Base-by-base conservation (phyloP, 2,888 invertebrate species). In the Synergus gifuensis region DNA sequence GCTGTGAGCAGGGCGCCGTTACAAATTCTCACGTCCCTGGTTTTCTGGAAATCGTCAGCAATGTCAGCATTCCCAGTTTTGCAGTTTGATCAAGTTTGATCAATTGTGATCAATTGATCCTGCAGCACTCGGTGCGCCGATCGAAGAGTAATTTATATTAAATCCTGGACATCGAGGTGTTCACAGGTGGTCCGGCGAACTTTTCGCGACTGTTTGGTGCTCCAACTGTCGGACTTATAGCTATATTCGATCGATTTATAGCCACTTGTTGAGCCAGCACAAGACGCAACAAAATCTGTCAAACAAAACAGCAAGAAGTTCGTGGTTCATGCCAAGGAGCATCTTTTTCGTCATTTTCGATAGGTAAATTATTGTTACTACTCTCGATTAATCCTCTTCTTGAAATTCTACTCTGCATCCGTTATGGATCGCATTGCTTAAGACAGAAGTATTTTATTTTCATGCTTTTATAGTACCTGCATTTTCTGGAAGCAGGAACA, bases 1-100 rank as follows among this genome's bases (percentile, higher is more conserved):
- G 28, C 0, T 18, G 16, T 18, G 62, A 69, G 18, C 22, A 44
- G 76, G 77, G 60, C 46, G 76, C 66, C 82, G 18, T 36, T 64
- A 66, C 14, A 16, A 42, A 69, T 36, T 22, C 14, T 58, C 80
- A 83, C 90, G 88, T 85, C 85, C 88, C 90, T 91, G 90, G 88
- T 86, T 90, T 90, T 89, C 90, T 89, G 90, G 89, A 90, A 91
- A 90, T 88, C 88, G 85, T 89, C 87, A 54, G n/a, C 54, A 54
- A 3, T 28, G 85, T 89, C 87, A 54, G n/a, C 54, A 54, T 28
- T 28, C 28, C 0, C 28, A 28, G 28, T 28, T 8, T 54, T 54
- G 54, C 54, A 54, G n/a, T n/a, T n/a, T n/a, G n/a, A n/a, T n/a
- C n/a, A n/a, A 7, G 36, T 36, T 36, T 36, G 36, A 36, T 36